Evolutionary conservation across 1,140 invertebrate species (phyloP).

Genomic region (Catajapyx aquilonaris): DNA sequence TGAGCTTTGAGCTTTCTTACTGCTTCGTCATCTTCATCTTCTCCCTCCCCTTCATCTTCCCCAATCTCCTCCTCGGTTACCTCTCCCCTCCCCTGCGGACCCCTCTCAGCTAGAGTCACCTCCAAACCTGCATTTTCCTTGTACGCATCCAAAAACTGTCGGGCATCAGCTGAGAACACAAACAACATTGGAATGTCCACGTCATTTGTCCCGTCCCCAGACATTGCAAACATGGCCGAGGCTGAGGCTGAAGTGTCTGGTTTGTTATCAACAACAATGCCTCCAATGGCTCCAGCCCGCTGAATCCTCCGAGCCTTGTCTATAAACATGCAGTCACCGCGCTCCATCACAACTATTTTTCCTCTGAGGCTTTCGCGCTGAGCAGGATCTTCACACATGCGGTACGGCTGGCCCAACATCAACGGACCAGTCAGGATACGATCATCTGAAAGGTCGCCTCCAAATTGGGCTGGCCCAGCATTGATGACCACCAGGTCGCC

Average conservation of each 20-base stretch:
- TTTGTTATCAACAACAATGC: slow-evolving; percentile 76
- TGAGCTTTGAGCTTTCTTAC: no score
- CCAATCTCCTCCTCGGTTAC: no score
- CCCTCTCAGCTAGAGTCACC: slow-evolving; percentile 28
- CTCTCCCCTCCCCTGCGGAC: no score
- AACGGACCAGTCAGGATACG: slow-evolving; percentile 35
- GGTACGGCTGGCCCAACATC: slow-evolving; percentile 39
- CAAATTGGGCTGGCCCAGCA: slow-evolving; percentile 85
- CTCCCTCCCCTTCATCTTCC: no score
- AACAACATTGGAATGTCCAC: slow-evolving; percentile 80
- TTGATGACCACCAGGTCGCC: slow-evolving; percentile 27
- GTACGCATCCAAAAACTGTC: slow-evolving; percentile 34
- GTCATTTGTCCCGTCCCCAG: slow-evolving; percentile 72
- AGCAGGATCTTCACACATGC: slow-evolving; percentile 40
- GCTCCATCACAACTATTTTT: slow-evolving; percentile 60
- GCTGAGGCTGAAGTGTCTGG: slow-evolving; percentile 42
- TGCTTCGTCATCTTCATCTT: no score
- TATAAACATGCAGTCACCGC: slow-evolving; percentile 88
- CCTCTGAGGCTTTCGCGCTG: slow-evolving; percentile 39
- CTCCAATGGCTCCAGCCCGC: slow-evolving; percentile 55
- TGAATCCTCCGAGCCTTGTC: slow-evolving; percentile 79
- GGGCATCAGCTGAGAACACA: slow-evolving; percentile 61
- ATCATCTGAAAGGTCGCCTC: slow-evolving; percentile 39
- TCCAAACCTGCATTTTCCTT: slow-evolving; percentile 23
- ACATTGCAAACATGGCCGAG: slow-evolving; percentile 85